These are phyloP conservation scores for Idaea straminata DNA, from an alignment of 2,888 invertebrate species.

Conservation along the genomic window DNA sequence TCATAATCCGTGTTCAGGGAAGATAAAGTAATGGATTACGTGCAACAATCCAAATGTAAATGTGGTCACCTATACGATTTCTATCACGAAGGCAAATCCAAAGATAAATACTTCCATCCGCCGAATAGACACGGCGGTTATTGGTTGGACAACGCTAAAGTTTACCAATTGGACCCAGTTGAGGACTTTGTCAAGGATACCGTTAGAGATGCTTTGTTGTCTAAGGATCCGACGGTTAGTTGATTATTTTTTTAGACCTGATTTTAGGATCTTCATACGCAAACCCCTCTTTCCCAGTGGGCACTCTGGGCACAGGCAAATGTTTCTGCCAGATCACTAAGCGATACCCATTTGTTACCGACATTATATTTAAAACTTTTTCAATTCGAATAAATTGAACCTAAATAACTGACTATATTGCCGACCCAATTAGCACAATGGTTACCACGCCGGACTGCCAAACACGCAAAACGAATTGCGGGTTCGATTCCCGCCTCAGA, in stretches of 20 bases:
- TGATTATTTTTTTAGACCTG: background rate
- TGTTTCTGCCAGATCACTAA: no score
- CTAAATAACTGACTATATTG: no score
- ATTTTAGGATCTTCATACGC: no score
- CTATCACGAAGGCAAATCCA: slow-evolving; percentile 42
- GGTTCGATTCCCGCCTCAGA: no score
- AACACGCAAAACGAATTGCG: no score
- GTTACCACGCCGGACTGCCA: no score
- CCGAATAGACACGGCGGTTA: slow-evolving; percentile 47
- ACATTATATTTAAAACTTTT: no score
- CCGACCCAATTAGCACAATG: no score
- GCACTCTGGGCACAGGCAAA: no score
- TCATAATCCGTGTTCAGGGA: slow-evolving; percentile 44
- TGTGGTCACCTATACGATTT: slow-evolving; percentile 66
- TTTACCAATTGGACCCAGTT: slow-evolving; percentile 58
- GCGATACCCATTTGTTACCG: no score
- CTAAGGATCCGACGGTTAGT: slow-evolving; percentile 47
- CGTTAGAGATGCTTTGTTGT: slow-evolving; percentile 48
- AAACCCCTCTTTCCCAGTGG: no score
- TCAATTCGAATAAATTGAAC: no score
- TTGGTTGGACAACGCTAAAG: slow-evolving; percentile 60
- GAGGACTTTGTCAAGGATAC: slow-evolving; percentile 64
- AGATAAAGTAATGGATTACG: slow-evolving; percentile 43
- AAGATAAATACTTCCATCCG: slow-evolving; percentile 57
- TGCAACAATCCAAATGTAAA: slow-evolving; percentile 56